phyloP scores from a whole-genome alignment of 2,113 vertebrate genomes.

The Anser brachyrhynchus region DNA sequence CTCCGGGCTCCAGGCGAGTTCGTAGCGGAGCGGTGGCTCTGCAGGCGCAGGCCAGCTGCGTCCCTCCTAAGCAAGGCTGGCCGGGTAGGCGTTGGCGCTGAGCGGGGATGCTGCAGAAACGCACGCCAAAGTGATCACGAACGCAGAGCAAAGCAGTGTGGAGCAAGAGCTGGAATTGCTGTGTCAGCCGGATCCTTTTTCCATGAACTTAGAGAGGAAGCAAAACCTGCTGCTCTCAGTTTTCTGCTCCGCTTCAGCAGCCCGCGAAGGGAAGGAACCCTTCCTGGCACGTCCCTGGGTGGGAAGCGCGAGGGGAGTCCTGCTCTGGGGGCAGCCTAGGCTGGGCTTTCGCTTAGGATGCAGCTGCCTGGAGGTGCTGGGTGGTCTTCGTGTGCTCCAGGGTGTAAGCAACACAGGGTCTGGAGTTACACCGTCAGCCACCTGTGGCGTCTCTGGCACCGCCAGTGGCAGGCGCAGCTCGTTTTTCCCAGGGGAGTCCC shows the following conservation, averaged over 20 bases:
- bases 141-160: background rate
- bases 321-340: background rate
- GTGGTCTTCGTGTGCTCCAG: background rate
- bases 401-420: background rate
- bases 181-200: conserved; percentile 16
- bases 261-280: background rate
- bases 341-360: background rate
- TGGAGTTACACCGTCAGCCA: background rate
- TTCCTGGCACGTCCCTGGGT: background rate
- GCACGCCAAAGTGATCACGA: background rate
- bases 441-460: background rate
- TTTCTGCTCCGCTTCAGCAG: background rate
- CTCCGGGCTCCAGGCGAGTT: background rate
- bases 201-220: conserved; percentile 14
- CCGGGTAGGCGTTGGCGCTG: background rate
- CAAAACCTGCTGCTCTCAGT: conserved; percentile 44
- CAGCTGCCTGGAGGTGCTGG: background rate
- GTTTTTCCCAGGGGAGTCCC: background rate
- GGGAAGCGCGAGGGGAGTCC: background rate
- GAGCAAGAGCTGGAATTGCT: conserved; percentile 44
- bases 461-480: background rate
- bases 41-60: background rate
- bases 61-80: background rate
- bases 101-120: background rate
- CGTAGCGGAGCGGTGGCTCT: background rate